These are phyloP conservation scores for Palythoa heliodiscus DNA, from an alignment of 92 coral and sea anemone genomes.

Conservation along the genomic window DNA sequence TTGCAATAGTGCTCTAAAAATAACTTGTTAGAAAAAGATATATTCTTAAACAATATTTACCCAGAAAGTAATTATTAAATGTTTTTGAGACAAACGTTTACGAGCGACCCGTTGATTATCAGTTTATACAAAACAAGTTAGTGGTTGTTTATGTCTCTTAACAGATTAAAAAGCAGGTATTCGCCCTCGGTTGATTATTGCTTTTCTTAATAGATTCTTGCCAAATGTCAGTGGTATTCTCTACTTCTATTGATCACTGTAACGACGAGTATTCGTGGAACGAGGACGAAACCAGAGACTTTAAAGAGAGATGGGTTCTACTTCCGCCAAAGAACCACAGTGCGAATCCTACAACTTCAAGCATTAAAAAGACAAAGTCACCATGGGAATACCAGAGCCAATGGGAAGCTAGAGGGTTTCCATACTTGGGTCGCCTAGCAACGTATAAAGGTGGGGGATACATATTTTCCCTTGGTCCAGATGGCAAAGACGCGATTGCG, in stretches of 20 bases:
- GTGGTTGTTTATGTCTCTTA: background rate
- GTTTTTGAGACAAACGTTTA: background rate
- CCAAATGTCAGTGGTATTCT: slow-evolving; percentile 58
- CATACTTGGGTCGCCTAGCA: slow-evolving; percentile 80
- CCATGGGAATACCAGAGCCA: slow-evolving; percentile 52
- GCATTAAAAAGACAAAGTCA: background rate
- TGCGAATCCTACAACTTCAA: background rate
- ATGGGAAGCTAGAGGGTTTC: slow-evolving; percentile 76
- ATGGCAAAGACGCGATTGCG: slow-evolving; percentile 58
- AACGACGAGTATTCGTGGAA: slow-evolving; percentile 83
- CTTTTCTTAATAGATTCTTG: slow-evolving; percentile 68
- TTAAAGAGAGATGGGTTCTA: slow-evolving; percentile 58
- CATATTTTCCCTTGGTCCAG: slow-evolving; percentile 72
- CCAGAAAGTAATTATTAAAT: too few relatives aligned
- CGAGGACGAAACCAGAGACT: slow-evolving; percentile 68
- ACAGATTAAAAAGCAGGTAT: background rate
- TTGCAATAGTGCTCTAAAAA: too few relatives aligned
- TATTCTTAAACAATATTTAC: too few relatives aligned
- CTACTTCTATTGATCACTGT: slow-evolving; percentile 62
- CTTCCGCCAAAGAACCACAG: slow-evolving; percentile 37
- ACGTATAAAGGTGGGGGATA: slow-evolving; percentile 88
- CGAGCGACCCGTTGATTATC: too few relatives aligned
- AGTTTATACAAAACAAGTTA: too few relatives aligned
- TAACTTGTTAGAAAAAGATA: too few relatives aligned
- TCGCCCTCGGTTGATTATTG: background rate